Base-by-base conservation (phyloP, 2,113 vertebrate species). In the Loxodonta africana region DNA sequence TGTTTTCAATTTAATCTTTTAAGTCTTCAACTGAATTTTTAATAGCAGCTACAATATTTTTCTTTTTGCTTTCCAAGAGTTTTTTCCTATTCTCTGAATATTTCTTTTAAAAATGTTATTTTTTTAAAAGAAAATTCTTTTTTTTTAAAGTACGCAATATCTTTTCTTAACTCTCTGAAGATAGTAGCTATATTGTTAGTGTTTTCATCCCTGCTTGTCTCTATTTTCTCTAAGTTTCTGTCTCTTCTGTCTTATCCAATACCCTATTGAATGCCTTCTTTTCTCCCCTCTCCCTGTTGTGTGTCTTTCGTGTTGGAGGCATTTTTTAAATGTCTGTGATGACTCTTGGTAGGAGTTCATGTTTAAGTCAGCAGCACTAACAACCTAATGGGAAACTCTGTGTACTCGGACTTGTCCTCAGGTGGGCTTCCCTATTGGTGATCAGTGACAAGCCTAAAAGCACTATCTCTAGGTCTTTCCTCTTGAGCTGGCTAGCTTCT, bases 1-100 rank as follows among this genome's bases (percentile, higher is more conserved):
- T 48, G 30, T 96, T 91, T 93, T 88, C 46, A 48, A 77, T 0
- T 33, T 81, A 71, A 69, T 20, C 17, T 37, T 91, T 88, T 21
- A 60, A 37, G 1, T 23, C 83, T 88, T 91, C 21, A 76, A 48
- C 23, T 88, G 41, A 25, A 78, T n/a, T 46, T 90, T 93, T 63
- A 83, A 37, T 86, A 76, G 78, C 74, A 95, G 37, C 46, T 77
- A 18, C 85, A 37, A 37, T 37, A 60, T 26, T 85, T 93, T 92
- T 90, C 80, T 80, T 48, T 88, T 88, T 73, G 41, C 37, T 71
- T 95, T 62, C 25, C 37, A 65, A 60, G 81, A 84, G 88, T 21
- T 88, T 82, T 53, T 85, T n/a, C n/a, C 60, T 91, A 85, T 82
- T 77, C 21, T 90, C 37, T 41, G 57, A 18, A 9, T 62, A 10